Conservation (phyloP, 2,888 invertebrate species). For the Galerucella pusilla region DNA sequence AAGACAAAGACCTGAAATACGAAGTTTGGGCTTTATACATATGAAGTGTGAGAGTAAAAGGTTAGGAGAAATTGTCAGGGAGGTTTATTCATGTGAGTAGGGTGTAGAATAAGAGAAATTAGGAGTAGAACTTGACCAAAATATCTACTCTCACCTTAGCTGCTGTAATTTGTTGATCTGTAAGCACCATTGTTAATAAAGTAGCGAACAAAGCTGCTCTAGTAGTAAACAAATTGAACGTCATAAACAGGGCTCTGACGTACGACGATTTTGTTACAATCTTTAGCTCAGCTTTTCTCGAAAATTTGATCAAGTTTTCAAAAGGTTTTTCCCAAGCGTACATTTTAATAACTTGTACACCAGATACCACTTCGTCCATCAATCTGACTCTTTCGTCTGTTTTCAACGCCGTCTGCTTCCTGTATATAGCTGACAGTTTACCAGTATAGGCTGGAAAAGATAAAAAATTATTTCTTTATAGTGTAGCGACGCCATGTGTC, state of each 20-base stretch:
- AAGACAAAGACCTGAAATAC: slow-evolving; percentile 67
- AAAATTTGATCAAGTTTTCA: slow-evolving; percentile 70
- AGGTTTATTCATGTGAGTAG: too few species aligned
- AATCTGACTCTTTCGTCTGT: slow-evolving; percentile 92
- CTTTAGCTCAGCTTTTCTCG: slow-evolving; percentile 69
- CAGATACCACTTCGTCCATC: slow-evolving; percentile 95
- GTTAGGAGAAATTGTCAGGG: too few species aligned
- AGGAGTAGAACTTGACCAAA: background rate
- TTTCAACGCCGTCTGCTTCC: slow-evolving; percentile 83
- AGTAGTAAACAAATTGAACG: slow-evolving; percentile 84
- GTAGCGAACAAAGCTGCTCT: slow-evolving; percentile 82
- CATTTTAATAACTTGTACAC: slow-evolving; percentile 88
- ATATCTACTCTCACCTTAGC: slow-evolving; percentile 68
- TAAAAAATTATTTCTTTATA: too few species aligned
- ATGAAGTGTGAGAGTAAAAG: too few species aligned
- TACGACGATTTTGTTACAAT: slow-evolving; percentile 73
- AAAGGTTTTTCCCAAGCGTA: slow-evolving; percentile 82
- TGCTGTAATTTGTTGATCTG: slow-evolving; percentile 76
- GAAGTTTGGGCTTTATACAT: background rate
- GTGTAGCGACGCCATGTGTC: too few species aligned
- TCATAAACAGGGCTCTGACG: slow-evolving; percentile 75
- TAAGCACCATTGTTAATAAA: slow-evolving; percentile 75
- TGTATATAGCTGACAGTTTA: slow-evolving; percentile 72
- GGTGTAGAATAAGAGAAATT: too few species aligned
- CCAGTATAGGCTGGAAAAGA: slow-evolving; percentile 71